phyloP scores from a whole-genome alignment of 2,113 vertebrate species.

The Meriones unguiculatus region DNA sequence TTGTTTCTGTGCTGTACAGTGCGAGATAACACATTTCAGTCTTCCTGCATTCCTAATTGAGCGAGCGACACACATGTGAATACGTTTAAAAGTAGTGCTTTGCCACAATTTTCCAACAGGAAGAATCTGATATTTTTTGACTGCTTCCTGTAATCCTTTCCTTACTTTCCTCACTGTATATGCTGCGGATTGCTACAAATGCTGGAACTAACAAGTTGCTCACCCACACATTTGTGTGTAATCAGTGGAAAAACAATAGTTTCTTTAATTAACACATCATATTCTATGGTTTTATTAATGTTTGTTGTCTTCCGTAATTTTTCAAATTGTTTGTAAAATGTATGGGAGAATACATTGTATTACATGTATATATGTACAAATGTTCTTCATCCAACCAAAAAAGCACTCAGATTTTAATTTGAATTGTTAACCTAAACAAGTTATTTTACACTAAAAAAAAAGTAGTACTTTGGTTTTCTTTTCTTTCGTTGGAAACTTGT shows the following conservation, averaged over 20 bases:
- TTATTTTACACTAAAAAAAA: neutral
- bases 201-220: neutral
- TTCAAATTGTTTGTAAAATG: conserved; percentile 6
- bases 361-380: neutral
- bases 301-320: neutral
- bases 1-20: too few species aligned
- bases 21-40: too few species aligned
- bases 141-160: neutral
- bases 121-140: conserved; percentile 26
- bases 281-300: neutral
- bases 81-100: too few species aligned
- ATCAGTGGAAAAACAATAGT: neutral
- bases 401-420: neutral
- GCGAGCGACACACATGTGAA: too few species aligned
- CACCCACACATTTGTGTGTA: neutral
- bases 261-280: neutral
- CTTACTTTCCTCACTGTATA: neutral
- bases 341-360: neutral
- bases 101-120: neutral
- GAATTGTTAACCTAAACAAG: neutral
- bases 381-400: neutral
- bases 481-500: too few species aligned
- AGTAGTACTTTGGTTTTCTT: too few species aligned
- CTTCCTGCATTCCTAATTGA: too few species aligned
- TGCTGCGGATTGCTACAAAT: neutral